These are phyloP conservation scores for Gandaritis pyraliata DNA, from an alignment of 2,888 invertebrate genomes.

Conservation along the genomic window DNA sequence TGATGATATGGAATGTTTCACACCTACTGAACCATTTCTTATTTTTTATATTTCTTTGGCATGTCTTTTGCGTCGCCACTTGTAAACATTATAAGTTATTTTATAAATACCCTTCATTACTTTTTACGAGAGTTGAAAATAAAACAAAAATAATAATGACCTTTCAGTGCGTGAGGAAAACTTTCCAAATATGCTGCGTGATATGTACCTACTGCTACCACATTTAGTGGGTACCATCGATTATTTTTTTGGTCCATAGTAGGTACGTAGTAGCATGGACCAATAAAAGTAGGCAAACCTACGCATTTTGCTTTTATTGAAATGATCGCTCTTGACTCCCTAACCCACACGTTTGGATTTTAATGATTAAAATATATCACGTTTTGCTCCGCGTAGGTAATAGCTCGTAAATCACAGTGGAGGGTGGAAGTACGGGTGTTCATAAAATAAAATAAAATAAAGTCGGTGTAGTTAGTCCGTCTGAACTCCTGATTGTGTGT, in stretches of 20 bases:
- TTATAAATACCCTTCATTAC: no score
- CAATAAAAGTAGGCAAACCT: no score
- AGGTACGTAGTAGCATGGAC: no score
- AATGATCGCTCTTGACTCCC: background rate
- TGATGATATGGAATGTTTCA: constrained; percentile 24
- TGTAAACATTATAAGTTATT: background rate
- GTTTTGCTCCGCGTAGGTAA: constrained; percentile 25
- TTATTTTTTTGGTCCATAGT: no score
- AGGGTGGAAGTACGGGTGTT: constrained; percentile 10
- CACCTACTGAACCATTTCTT: constrained; percentile 12
- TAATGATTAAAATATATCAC: constrained; percentile 24
- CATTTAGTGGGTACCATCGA: no score
- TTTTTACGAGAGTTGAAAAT: no score
- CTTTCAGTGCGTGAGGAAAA: no score
- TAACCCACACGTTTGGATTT: background rate
- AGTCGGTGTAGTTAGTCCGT: background rate
- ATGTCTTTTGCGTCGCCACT: background rate
- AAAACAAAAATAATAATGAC: no score
- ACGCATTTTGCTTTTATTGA: background rate
- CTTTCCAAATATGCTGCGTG: no score
- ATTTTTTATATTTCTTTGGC: background rate
- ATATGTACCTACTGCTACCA: no score
- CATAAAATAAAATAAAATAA: constrained; percentile 11
- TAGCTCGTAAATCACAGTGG: constrained; percentile 27
- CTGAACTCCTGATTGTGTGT: constrained; percentile 8